Evolutionary conservation across 2,888 invertebrate genomes (phyloP).

Genomic region (Ectemnius lituratus): DNA sequence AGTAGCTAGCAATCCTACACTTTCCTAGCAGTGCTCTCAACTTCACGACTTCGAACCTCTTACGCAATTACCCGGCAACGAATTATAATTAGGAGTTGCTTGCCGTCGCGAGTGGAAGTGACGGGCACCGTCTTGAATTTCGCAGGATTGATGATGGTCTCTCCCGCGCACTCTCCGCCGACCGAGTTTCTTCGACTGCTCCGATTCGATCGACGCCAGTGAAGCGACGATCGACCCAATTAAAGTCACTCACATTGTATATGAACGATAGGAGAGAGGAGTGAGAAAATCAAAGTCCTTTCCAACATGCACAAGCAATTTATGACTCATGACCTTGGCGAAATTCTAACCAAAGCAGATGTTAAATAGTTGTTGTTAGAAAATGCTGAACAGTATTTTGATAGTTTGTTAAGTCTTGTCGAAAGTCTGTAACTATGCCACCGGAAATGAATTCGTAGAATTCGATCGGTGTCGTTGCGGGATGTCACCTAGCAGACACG

Average conservation of each 20-base stretch:
- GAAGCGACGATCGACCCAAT: constrained; percentile 52
- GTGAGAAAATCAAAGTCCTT: too few relatives aligned
- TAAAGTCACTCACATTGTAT: constrained; percentile 45
- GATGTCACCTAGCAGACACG: constrained; percentile 44
- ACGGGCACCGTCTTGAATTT: constrained; percentile 39
- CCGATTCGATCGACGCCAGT: constrained; percentile 54
- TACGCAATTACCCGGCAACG: constrained; percentile 11
- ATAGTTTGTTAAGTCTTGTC: neutral
- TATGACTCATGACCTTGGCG: too few relatives aligned
- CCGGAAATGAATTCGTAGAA: constrained; percentile 24
- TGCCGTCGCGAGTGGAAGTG: constrained; percentile 16
- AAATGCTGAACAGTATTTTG: neutral
- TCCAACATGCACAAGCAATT: too few relatives aligned
- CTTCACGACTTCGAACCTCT: neutral
- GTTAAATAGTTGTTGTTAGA: neutral
- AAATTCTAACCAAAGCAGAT: too few relatives aligned
- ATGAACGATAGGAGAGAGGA: constrained; percentile 19
- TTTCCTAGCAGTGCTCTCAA: neutral
- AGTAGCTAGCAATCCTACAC: neutral
- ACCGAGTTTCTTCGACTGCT: constrained; percentile 35
- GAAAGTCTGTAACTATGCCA: constrained; percentile 27
- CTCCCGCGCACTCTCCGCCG: constrained; percentile 32
- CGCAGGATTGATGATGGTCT: constrained; percentile 42
- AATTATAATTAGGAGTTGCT: constrained; percentile 36
- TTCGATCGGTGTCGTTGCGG: constrained; percentile 49